Evolutionary conservation across 2,797 vertebrate species (phyloP).

Genomic region (Sylvia borin): DNA sequence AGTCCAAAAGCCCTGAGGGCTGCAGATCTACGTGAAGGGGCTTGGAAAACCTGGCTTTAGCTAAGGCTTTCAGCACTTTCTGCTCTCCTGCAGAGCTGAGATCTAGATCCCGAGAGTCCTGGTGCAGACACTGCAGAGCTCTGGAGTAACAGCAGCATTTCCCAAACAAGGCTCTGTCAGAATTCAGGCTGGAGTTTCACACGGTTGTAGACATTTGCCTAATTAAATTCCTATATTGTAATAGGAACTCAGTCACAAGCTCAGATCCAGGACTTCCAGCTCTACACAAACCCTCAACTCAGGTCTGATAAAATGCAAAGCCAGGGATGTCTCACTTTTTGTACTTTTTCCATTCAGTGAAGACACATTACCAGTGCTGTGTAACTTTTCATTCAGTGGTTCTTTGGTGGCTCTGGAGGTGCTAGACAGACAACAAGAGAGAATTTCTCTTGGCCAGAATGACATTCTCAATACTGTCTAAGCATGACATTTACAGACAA

Average conservation of each 20-base stretch:
- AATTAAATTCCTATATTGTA: background rate
- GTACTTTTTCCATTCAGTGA: slow-evolving; percentile 13
- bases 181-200: background rate
- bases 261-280: background rate
- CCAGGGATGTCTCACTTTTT: background rate
- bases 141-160: background rate
- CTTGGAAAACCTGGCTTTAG: background rate
- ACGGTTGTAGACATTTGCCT: background rate
- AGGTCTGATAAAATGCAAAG: background rate
- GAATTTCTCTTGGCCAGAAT: background rate
- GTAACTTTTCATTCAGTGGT: background rate
- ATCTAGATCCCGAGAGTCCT: background rate
- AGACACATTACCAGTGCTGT: slow-evolving; percentile 26
- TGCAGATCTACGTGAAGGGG: background rate
- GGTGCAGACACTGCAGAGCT: background rate
- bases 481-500: slow-evolving; percentile 66
- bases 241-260: background rate
- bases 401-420: background rate
- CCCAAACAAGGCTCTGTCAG: background rate
- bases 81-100: background rate
- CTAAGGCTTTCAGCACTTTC: background rate
- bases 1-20: background rate
- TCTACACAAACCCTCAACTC: background rate
- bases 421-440: background rate
- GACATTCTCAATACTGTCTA: slow-evolving; percentile 48